Evolutionary conservation across 2,888 invertebrate species (phyloP), one percentile per base, ranked within the genome.

Genomic region (Liodrosophila aerea): DNA sequence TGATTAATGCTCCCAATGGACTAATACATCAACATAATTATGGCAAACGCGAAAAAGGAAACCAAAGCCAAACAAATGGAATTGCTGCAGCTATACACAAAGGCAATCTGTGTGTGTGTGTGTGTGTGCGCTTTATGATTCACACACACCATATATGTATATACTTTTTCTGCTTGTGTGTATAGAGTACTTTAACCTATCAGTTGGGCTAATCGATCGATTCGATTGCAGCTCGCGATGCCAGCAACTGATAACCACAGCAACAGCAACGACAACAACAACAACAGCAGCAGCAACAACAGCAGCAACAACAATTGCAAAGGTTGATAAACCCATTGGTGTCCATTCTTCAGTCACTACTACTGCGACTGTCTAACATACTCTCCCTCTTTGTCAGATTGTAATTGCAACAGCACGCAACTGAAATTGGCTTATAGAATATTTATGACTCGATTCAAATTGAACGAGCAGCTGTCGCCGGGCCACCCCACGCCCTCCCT

Each of bases 271-370:
- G 43, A 11, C 39, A 47, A 30, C 27, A 51, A 22, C 45, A 50
- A 18, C 43, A 31, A 27, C 9, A 41, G 52, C 39, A 58, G 37
- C 31, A 43, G 16, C 49, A 40, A 56, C 31, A n/a, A n/a, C 31
- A 16, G 34, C 13, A 64, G n/a, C n/a, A n/a, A n/a, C n/a, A n/a
- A n/a, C n/a, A n/a, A n/a, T n/a, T n/a, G n/a, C n/a, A 66, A 62
- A 75, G 83, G 81, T 81, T 83, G 81, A 80, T 81, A 83, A 81
- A 81, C 83, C 61, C 75, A 68, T 70, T 65, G 61, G 51, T 46
- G 59, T 39, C 41, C 60, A 51, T 51, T 39, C 11, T 9, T 8
- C 7, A n/a, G n/a, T n/a, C n/a, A n/a, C n/a, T n/a, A n/a, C n/a
- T n/a, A n/a, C n/a, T n/a, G n/a, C n/a, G 13, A 5, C 13, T 9